Evolutionary conservation across 1,140 invertebrate species (phyloP), one percentile per base, ranked within the genome.

Genomic region (Bombus terrestris): DNA sequence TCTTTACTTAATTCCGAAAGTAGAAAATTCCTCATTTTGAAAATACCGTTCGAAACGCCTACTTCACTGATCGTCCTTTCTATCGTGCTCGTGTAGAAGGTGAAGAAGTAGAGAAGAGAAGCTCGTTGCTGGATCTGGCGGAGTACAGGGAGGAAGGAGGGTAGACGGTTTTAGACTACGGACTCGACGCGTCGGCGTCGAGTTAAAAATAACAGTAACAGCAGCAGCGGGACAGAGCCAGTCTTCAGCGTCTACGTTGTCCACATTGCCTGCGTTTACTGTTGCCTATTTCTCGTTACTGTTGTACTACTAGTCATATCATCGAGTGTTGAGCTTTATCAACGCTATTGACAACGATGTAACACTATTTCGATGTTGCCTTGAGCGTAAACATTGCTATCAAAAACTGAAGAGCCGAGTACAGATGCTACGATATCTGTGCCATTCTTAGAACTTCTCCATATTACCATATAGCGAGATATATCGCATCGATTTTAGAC

Each of bases 201-300:
- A 92, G 94, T 95, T 95, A 95, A 95, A 95, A 95, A 95, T 95
- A 95, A 94, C 93, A 93, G 93, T 93, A 91, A 93, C 91, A 93
- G 92, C 92, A 73, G 81, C 85, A 86, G 87, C 81, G 83, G 71
- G 59, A 82, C 73, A 73, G 57, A 88, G 78, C 89, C 84, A 88
- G 78, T 86, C 78, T 66, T 88, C 78, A 75, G 64, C 77, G 83
- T 88, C 88, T 68, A 74, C 89, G 81, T 81, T 83, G 81, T 85
- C 89, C 66, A 82, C 81, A 62, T 76, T 35, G 74, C 53, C 81
- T 41, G 80, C 68, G 22, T 75, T 87, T 84, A 77, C 85, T 62
- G 62, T 84, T 81, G 66, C 64, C 73, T 68, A 53, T 62, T 69
- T 80, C 57, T 39, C 62, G 62, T 75, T 68, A 62, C 62, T 82